Base-by-base conservation (phyloP, 2,113 vertebrate species). In the Excalfactoria chinensis region DNA sequence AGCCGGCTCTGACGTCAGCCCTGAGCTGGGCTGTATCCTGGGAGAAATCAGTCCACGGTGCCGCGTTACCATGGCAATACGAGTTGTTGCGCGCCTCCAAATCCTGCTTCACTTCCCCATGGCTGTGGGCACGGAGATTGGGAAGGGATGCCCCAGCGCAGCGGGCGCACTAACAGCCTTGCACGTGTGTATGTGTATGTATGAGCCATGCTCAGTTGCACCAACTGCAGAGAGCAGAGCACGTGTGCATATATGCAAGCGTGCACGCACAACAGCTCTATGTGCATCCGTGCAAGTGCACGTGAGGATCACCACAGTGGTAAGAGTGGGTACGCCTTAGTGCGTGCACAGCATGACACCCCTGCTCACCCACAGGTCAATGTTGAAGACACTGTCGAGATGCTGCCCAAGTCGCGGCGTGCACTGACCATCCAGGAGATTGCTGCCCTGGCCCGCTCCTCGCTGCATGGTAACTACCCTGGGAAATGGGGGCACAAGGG, bases 391-490 rank as follows among this genome's bases (percentile, higher is more conserved):
- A 98, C 98, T 96, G 95, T 97, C 98, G 98, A 99, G 95, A 99
- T 99, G 99, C 98, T 99, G 98, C 99, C 99, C 95, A 99, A 99
- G 98, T 99, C 99, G 63, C 99, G 99, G 98, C 97, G 99, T 95
- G 99, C 99, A 22, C 98, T 99, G 85, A 99, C 99, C 86, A 99
- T 99, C 97, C 99, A 99, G 97, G 99, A 99, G 98, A 99, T 99
- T 3, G 98, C 99, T 26, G 99, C 99, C 32, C 98, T 99, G 93
- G 99, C 99, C 46, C 98, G 99, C 95, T 99, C 99, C 72, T 99
- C 99, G 7, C 97, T 99, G 93, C 99, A 99, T 6, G 99, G 99
- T 99, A 98, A 93, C 35, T 22, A 35, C 46, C 59, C 5, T 1
- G 8, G 19, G 62, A 12, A 49, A 10, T 1, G 5, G 25, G 26